Evolutionary conservation across 23 tunicate species (phyloP).

Genomic region (Corella eumyota): DNA sequence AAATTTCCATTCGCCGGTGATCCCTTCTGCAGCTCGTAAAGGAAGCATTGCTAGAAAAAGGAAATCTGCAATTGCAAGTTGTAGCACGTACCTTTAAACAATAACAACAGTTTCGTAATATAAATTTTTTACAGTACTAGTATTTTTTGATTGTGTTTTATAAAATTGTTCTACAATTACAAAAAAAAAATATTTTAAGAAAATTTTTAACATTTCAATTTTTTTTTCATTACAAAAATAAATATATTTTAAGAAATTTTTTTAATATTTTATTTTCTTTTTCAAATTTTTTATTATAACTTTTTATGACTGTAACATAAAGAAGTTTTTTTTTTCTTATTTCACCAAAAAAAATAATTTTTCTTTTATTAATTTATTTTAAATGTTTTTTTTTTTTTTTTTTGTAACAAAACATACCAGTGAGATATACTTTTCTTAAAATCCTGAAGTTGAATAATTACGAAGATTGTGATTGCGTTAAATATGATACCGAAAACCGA

Average conservation of each 20-base stretch:
- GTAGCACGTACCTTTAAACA: constrained; percentile 62
- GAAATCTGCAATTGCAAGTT: constrained; percentile 67
- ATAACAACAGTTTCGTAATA: not conserved
- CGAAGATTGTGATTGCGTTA: constrained; percentile 55
- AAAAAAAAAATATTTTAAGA: too few relatives aligned
- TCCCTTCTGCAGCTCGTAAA: constrained; percentile 18
- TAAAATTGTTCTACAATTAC: too few relatives aligned
- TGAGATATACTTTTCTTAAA: constrained; percentile 70
- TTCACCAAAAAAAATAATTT: not conserved
- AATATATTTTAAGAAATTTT: not conserved
- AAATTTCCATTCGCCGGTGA: constrained; percentile 35
- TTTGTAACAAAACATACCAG: constrained; percentile 23
- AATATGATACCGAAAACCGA: constrained; percentile 34
- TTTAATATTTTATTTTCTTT: not conserved
- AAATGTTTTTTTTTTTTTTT: not conserved
- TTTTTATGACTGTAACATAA: not conserved
- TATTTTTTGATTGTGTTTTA: too few relatives aligned
- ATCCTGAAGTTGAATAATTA: constrained; percentile 50
- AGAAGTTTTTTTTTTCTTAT: not conserved
- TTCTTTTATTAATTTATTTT: not conserved
- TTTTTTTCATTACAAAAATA: too few relatives aligned
- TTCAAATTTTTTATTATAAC: not conserved
- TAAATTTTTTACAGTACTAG: too few relatives aligned
- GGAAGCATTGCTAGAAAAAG: constrained; percentile 56
- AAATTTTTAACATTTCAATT: too few relatives aligned